Evolutionary conservation across 2,888 invertebrate genomes (phyloP).

Genomic region (Drosophila hawaiiensis): DNA sequence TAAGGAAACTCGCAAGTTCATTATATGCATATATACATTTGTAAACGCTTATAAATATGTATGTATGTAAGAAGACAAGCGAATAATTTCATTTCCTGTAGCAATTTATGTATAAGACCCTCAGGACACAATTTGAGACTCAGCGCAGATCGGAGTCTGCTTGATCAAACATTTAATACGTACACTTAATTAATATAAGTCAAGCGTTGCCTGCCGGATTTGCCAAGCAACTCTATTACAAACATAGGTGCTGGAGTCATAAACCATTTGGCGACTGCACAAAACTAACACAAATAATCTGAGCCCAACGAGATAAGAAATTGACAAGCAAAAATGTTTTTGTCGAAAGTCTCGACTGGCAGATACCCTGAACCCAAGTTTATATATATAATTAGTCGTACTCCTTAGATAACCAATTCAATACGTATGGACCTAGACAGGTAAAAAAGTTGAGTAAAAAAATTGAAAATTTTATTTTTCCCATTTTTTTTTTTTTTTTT

Average conservation of each 20-base stretch:
- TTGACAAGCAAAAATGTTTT: neutral
- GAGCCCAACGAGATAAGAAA: neutral
- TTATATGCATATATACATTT: neutral
- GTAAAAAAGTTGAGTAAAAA: neutral
- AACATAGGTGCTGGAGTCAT: neutral
- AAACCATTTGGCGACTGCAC: neutral
- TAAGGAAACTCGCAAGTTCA: constrained; percentile 1
- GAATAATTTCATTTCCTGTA: neutral
- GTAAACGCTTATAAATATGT: neutral
- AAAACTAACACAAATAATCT: neutral
- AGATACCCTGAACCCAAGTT: neutral
- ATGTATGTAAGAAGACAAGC: neutral
- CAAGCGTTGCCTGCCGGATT: neutral
- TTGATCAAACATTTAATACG: neutral
- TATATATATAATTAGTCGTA: neutral
- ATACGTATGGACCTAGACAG: neutral
- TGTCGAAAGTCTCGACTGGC: neutral
- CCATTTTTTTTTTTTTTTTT: neutral
- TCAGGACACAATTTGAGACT: neutral
- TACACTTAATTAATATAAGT: neutral
- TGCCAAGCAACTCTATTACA: neutral
- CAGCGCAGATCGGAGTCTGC: neutral
- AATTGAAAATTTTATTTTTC: neutral
- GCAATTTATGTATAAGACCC: neutral
- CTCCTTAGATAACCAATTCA: neutral